phyloP scores from a whole-genome alignment of 2,113 vertebrate species.

The Empidonax traillii region DNA sequence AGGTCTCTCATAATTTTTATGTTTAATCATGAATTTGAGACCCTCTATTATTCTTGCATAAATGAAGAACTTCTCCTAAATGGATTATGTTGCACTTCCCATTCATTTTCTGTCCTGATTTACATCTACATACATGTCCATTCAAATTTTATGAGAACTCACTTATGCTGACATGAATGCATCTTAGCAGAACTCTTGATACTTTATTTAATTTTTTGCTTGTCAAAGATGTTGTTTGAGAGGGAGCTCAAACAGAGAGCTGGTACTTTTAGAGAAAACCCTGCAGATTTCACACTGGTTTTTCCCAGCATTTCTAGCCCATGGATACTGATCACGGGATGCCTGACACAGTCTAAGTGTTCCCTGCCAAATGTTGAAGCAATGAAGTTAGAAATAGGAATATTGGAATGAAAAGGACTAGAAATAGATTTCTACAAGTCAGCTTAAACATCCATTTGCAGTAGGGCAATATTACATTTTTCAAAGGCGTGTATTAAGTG shows the following conservation, averaged over 20 bases:
- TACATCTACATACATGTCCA: constrained; percentile 33
- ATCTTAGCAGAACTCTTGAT: constrained; percentile 43
- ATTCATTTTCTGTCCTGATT: constrained; percentile 44
- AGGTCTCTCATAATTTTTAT: constrained; percentile 1
- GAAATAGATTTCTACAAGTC: constrained; percentile 54
- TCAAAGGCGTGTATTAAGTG: not conserved
- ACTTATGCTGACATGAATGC: constrained; percentile 46
- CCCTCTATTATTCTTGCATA: constrained; percentile 43
- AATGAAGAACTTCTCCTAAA: constrained; percentile 47
- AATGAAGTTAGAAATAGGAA: constrained; percentile 21
- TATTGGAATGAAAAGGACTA: not conserved
- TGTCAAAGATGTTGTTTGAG: not conserved
- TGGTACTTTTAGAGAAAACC: constrained; percentile 14
- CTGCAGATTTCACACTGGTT: constrained; percentile 8
- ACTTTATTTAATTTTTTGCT: not conserved
- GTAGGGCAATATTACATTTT: not conserved
- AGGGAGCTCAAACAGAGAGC: constrained; percentile 2
- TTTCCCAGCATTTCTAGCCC: constrained; percentile 11
- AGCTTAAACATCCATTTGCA: constrained; percentile 27
- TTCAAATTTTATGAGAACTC: constrained; percentile 34
- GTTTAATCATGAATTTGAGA: constrained; percentile 42
- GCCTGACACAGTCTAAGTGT: not conserved
- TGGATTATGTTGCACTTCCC: not conserved
- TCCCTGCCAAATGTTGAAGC: constrained; percentile 14
- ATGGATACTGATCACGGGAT: not conserved